These are phyloP conservation scores for Bufo bufo DNA, from an alignment of 2,113 vertebrate genomes.

Conservation along the genomic window DNA sequence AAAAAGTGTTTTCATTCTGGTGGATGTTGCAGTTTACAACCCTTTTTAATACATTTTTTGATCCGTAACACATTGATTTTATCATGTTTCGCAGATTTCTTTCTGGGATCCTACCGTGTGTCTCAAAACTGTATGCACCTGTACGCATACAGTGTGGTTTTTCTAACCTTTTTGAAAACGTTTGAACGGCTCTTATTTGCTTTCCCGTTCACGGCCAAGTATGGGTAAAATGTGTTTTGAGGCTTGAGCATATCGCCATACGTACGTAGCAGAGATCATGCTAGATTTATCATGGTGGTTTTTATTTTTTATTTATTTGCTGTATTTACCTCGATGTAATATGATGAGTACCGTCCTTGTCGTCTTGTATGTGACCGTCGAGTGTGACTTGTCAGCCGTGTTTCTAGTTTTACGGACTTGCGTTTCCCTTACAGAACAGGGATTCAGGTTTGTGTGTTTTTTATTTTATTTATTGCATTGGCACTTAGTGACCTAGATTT, in stretches of 20 bases:
- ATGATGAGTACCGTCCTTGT: constrained; percentile 23
- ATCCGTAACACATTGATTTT: neutral
- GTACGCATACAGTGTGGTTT: neutral
- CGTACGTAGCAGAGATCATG: constrained; percentile 57
- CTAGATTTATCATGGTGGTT: neutral
- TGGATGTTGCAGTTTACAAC: neutral
- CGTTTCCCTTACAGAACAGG: neutral
- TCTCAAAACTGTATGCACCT: neutral
- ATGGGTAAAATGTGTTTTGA: constrained; percentile 58
- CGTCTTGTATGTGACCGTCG: constrained; percentile 19
- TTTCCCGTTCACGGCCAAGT: constrained; percentile 50
- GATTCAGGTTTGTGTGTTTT: neutral
- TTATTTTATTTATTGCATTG: constrained; percentile 40
- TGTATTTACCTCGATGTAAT: constrained; percentile 33
- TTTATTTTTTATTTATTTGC: constrained; percentile 41
- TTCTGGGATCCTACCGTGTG: neutral
- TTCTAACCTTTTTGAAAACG: constrained; percentile 18
- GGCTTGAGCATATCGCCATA: constrained; percentile 63
- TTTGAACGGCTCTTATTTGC: constrained; percentile 66
- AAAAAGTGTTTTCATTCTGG: neutral
- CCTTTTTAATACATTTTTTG: neutral
- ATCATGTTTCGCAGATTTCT: neutral
- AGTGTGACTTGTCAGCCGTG: constrained; percentile 8
- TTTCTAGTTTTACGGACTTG: constrained; percentile 20
- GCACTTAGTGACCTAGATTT: neutral